Conservation (phyloP, 2,797 vertebrate genomes). For the Thaleichthys pacificus region DNA sequence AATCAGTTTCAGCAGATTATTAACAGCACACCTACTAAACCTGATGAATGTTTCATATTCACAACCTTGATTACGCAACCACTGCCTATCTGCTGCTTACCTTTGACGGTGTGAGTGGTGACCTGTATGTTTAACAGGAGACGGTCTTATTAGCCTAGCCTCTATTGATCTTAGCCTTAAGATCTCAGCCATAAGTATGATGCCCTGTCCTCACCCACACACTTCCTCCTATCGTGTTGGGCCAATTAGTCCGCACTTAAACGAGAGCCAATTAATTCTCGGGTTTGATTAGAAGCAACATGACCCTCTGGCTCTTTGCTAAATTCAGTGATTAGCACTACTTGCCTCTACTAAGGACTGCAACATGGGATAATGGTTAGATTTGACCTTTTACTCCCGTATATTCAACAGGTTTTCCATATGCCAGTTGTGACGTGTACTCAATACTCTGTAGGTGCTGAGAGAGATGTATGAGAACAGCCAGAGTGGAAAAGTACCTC, state of each 20-base stretch:
- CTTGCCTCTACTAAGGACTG: slow-evolving; percentile 15
- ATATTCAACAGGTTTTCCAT: not conserved
- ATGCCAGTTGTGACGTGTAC: not conserved
- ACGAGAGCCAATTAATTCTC: slow-evolving; percentile 52
- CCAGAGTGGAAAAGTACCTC: no score
- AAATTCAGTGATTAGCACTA: slow-evolving; percentile 47
- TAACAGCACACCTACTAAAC: not conserved
- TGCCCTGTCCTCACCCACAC: slow-evolving; percentile 18
- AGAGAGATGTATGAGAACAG: no score
- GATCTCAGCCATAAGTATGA: slow-evolving; percentile 24
- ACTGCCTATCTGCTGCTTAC: not conserved
- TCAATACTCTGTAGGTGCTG: no score
- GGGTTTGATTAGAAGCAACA: slow-evolving; percentile 55
- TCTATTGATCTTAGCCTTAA: slow-evolving; percentile 38
- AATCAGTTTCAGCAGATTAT: no score
- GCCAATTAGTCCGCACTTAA: slow-evolving; percentile 53
- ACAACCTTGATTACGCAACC: slow-evolving; percentile 1
- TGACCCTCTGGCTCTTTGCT: slow-evolving; percentile 30
- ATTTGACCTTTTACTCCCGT: not conserved
- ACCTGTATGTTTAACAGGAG: slow-evolving; percentile 20
- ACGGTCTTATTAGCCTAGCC: slow-evolving; percentile 29
- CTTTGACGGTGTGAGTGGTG: slow-evolving; percentile 6
- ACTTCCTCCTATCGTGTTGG: slow-evolving; percentile 26
- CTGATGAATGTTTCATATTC: not conserved
- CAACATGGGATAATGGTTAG: slow-evolving; percentile 13